Evolutionary conservation across 2,113 vertebrate species (phyloP).

Genomic region (Tichodroma muraria): DNA sequence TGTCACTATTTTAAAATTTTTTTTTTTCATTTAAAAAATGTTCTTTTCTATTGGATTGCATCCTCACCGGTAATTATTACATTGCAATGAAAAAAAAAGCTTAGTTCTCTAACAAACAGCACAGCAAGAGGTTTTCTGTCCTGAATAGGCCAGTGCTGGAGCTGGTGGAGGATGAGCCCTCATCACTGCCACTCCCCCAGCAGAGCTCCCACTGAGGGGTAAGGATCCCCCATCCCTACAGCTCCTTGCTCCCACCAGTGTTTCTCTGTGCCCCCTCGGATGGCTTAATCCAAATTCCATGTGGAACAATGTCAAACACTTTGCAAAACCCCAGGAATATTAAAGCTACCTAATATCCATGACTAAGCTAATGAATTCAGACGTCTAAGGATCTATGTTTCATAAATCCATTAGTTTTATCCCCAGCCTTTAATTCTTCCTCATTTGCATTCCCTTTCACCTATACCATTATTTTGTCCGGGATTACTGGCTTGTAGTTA

Average conservation of each 20-base stretch:
- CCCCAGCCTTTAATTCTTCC: neutral
- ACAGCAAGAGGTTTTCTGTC: neutral
- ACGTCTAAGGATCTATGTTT: neutral
- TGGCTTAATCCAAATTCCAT: neutral
- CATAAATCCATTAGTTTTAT: slow-evolving; percentile 12
- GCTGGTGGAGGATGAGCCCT: neutral
- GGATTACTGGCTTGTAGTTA: neutral
- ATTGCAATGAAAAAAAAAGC: neutral
- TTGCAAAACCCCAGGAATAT: neutral
- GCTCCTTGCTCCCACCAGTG: neutral
- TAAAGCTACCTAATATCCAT: neutral
- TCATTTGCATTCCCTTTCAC: neutral
- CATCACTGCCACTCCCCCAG: neutral
- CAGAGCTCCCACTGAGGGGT: neutral
- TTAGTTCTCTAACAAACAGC: neutral
- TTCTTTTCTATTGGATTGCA: neutral
- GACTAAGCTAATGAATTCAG: slow-evolving; percentile 21
- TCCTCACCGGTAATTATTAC: neutral
- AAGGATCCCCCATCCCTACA: neutral
- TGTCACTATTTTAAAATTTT: neutral
- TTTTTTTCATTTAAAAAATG: neutral
- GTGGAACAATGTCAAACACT: neutral
- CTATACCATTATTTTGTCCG: neutral
- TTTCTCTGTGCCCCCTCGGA: neutral
- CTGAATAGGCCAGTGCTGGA: neutral